These are phyloP conservation scores for Gerris lacustris DNA, from an alignment of 2,888 invertebrate species.

Conservation along the genomic window DNA sequence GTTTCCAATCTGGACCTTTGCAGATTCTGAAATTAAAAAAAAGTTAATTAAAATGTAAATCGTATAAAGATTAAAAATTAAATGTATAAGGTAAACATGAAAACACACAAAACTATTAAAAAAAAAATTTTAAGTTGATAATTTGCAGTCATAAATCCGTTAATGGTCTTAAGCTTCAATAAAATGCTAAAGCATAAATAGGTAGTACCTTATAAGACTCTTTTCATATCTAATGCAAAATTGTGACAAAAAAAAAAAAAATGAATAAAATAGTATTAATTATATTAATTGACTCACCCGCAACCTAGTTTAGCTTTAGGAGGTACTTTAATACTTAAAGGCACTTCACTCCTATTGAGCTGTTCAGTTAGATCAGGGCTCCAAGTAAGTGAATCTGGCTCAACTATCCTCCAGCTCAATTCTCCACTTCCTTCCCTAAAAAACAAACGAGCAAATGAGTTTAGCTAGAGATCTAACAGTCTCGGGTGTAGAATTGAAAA, in stretches of 20 bases:
- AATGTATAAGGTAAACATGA: neutral
- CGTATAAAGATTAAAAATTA: neutral
- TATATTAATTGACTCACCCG: slow-evolving; percentile 45
- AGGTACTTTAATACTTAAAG: slow-evolving; percentile 65
- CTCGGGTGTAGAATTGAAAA: no score
- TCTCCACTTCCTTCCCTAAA: slow-evolving; percentile 59
- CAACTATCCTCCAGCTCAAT: slow-evolving; percentile 73
- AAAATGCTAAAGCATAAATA: no score
- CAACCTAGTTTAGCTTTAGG: slow-evolving; percentile 74
- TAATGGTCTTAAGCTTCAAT: no score
- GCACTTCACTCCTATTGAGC: slow-evolving; percentile 45
- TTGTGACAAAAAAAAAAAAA: no score
- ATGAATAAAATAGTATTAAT: no score
- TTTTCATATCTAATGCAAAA: no score
- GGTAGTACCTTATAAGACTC: no score
- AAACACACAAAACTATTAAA: neutral
- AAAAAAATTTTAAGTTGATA: neutral
- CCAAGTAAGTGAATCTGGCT: slow-evolving; percentile 29
- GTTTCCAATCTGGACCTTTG: slow-evolving; percentile 74
- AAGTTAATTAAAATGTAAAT: slow-evolving; percentile 5
- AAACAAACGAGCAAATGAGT: slow-evolving; percentile 24
- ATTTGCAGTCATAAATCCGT: no score
- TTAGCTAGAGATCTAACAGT: no score
- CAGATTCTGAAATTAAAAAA: slow-evolving; percentile 50
- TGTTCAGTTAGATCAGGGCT: slow-evolving; percentile 26